A percentile compares a stretch with the other conserved stretches of the same genome.
These are phyloP conservation scores for Leptonema lineaticorne DNA, from an alignment of 1,140 invertebrate genomes.

Conservation along the genomic window DNA sequence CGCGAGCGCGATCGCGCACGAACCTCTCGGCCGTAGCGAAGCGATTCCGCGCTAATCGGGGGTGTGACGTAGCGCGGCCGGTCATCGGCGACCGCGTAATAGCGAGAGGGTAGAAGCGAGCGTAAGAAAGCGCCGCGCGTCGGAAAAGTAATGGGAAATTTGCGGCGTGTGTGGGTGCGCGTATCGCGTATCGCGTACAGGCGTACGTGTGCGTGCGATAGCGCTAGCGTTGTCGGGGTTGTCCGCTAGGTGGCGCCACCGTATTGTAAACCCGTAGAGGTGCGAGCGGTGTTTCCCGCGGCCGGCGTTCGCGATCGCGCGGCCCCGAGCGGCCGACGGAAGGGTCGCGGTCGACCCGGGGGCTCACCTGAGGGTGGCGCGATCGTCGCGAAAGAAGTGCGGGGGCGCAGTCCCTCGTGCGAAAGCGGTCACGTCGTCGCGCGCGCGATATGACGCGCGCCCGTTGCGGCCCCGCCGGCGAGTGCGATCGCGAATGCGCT, in stretches of 20 bases:
- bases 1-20: too few relatives aligned
- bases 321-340: slow-evolving; percentile 14
- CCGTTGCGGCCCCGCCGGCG: too few relatives aligned
- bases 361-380: neutral
- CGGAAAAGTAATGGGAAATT: slow-evolving; percentile 3
- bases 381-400: too few relatives aligned
- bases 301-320: neutral
- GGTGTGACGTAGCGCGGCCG: neutral
- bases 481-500: neutral
- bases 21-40: too few relatives aligned
- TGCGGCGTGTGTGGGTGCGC: neutral
- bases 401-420: too few relatives aligned
- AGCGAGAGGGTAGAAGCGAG: neutral
- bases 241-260: neutral
- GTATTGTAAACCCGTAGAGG: neutral
- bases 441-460: too few relatives aligned
- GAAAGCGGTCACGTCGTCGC: too few relatives aligned
- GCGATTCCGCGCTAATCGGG: neutral
- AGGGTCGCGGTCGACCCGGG: neutral
- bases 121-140: neutral
- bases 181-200: too few relatives aligned
- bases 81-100: neutral
- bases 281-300: slow-evolving; percentile 5
- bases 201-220: too few relatives aligned
- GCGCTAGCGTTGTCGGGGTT: neutral